phyloP scores from a whole-genome alignment of 2,888 invertebrate species.

The Clanis bilineata region DNA sequence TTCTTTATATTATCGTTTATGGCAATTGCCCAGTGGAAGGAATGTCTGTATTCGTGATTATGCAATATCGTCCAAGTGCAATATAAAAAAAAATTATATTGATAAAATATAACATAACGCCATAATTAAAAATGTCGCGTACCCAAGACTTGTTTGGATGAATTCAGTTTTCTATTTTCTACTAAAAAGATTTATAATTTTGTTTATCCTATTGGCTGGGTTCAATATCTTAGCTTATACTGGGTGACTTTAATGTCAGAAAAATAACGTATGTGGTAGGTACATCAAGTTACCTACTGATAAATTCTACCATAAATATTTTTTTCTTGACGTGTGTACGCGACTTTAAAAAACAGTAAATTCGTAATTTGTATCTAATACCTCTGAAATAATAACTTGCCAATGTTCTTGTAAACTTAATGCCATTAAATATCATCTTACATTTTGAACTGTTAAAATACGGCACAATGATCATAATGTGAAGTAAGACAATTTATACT shows the following conservation, averaged over 20 bases:
- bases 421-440: neutral
- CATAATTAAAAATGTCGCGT: neutral
- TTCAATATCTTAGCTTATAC: too few relatives aligned
- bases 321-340: too few relatives aligned
- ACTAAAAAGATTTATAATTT: too few relatives aligned
- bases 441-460: neutral
- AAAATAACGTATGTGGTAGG: too few relatives aligned
- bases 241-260: too few relatives aligned
- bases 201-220: too few relatives aligned
- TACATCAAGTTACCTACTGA: too few relatives aligned
- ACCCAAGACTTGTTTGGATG: too few relatives aligned
- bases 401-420: neutral
- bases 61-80: neutral
- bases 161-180: too few relatives aligned
- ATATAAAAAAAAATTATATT: neutral
- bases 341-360: neutral
- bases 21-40: neutral
- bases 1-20: neutral
- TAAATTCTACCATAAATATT: too few relatives aligned
- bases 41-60: neutral
- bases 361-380: neutral
- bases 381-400: neutral
- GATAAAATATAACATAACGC: neutral
- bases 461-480: slow-evolving; percentile 5
- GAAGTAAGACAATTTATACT: slow-evolving; percentile 25